Base-by-base conservation (phyloP, 2,797 vertebrate genomes). In the Dromococcyx pavoninus region DNA sequence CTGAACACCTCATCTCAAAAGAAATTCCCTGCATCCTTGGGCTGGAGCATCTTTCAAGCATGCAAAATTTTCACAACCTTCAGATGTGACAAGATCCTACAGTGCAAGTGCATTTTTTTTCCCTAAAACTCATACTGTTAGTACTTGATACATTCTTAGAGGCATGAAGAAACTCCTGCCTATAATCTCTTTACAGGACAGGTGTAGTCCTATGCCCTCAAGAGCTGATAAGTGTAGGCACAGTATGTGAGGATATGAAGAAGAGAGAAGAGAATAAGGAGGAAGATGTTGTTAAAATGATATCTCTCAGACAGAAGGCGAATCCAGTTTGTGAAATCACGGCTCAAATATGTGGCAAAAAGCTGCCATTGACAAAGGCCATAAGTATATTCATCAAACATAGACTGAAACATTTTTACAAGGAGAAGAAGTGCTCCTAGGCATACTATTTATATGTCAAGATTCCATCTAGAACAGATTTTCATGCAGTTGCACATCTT, bases 331-430 rank as follows among this genome's bases (percentile, higher is more conserved):
- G 88, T 95, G 92, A 94, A 97, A 95, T 94, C 88, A 91, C 77
- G 91, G 71, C 86, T 94, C 82, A 70, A 79, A 78, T 91, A 92
- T 70, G 91, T 82, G 86, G 72, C 78, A 92, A 91, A 94, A 94
- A 78, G 21, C 88, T 91, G 48, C 60, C 74, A 76, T 65, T 95
- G 94, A 95, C 95, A 95, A 94, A 95, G 93, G 93, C 94, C 75
- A 9, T 94, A 93, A 93, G 79, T 92, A 89, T 91, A 93, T 93
- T 96, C 91, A 94, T 94, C 91, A 89, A 94, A 96, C 91, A 96
- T 43, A 71, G 76, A 58, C 84, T 84, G 78, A 88, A 97, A 95
- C 77, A 71, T 93, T 91, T 93, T 94, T 93, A 91, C 89, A 96
- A 94, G 88, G 81, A 86, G 67, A 78, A 95, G 79, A 57, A 78